These are phyloP conservation scores for Carpatolechia fugitivella DNA, from an alignment of 2,888 invertebrate genomes.

Conservation along the genomic window DNA sequence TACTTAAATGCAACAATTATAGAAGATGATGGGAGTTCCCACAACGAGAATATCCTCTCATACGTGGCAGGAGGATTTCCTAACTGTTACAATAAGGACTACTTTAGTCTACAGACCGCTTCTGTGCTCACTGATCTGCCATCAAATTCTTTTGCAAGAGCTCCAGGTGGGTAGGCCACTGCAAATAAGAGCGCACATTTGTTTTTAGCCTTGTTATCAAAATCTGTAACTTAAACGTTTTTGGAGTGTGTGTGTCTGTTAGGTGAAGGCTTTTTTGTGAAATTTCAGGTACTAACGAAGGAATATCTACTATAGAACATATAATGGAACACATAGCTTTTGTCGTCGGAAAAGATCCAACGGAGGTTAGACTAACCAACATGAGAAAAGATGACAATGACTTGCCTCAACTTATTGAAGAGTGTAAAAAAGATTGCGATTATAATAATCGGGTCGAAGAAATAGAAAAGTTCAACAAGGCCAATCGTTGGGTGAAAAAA, in stretches of 20 bases:
- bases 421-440: constrained; percentile 72
- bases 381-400: constrained; percentile 68
- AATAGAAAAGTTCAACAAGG: constrained; percentile 78
- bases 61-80: constrained; percentile 53
- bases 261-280: too few species aligned
- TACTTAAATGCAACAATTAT: constrained; percentile 75
- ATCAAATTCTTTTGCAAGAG: constrained; percentile 83
- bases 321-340: constrained; percentile 85
- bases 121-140: constrained; percentile 82
- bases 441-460: constrained; percentile 72
- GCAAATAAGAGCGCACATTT: neutral
- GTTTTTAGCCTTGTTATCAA: neutral
- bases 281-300: constrained; percentile 76
- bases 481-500: constrained; percentile 88
- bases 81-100: constrained; percentile 77
- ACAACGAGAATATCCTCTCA: constrained; percentile 68
- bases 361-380: constrained; percentile 78
- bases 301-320: constrained; percentile 78
- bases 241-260: too few species aligned
- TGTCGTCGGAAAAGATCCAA: constrained; percentile 76
- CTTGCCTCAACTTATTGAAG: constrained; percentile 74
- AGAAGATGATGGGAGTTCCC: constrained; percentile 70
- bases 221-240: too few species aligned
- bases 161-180: constrained; percentile 78
- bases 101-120: constrained; percentile 69